Conservation (phyloP, 2,113 vertebrate genomes). For the Noctilio leporinus region DNA sequence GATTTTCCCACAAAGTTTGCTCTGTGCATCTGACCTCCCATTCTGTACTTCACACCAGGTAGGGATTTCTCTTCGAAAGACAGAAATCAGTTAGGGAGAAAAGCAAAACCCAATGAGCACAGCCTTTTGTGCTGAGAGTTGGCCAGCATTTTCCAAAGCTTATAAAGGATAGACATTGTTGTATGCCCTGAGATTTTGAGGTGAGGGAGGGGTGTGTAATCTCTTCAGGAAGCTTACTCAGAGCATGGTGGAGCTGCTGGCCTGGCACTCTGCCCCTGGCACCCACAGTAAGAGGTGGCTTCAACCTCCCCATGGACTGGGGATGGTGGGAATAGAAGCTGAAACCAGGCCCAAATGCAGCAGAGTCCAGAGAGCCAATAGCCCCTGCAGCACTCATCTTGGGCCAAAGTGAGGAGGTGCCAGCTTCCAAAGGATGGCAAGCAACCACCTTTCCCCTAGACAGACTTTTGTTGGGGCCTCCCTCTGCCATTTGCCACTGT, state of each 20-base stretch:
- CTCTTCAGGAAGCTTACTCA: rapidly evolving
- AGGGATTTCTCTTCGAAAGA: neutral
- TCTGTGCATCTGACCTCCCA: neutral
- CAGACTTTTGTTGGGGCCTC: neutral
- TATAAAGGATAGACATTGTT: neutral
- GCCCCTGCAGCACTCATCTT: neutral
- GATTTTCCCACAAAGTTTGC: rapidly evolving
- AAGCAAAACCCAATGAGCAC: neutral
- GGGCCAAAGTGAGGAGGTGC: neutral
- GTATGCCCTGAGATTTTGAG: neutral
- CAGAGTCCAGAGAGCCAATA: neutral
- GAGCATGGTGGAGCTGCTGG: rapidly evolving
- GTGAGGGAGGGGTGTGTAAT: rapidly evolving
- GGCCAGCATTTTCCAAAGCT: neutral
- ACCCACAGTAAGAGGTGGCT: neutral
- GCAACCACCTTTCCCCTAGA: neutral
- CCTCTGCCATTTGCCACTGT: neutral
- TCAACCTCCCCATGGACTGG: neutral
- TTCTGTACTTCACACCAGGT: neutral
- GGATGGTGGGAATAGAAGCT: neutral
- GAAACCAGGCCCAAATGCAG: too few species aligned
- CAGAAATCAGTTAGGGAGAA: neutral
- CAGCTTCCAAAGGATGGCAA: neutral
- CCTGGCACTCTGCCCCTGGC: too few species aligned
- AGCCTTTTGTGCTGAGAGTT: rapidly evolving